A percentile compares a stretch with the other conserved stretches of the same genome.
Conservation (phyloP, 2,113 vertebrate species). For the Cichladusa arquata region DNA sequence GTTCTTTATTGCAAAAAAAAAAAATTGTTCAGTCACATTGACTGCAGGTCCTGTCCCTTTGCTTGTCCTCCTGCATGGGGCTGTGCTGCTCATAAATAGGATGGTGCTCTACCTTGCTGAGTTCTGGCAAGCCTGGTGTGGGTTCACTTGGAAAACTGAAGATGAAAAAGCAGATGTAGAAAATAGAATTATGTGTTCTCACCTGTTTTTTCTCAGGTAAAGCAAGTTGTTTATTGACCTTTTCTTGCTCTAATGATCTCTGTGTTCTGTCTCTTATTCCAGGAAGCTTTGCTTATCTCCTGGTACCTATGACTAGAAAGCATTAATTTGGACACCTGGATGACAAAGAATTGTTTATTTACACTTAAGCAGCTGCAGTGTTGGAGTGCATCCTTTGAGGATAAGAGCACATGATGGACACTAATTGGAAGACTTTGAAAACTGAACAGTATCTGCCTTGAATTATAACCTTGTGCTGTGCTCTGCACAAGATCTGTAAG, state of each 20-base stretch:
- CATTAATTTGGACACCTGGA: background rate
- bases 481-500: background rate
- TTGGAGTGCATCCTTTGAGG: background rate
- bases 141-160: background rate
- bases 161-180: background rate
- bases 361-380: background rate
- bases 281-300: background rate
- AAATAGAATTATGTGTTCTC: background rate
- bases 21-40: background rate
- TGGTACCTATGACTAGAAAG: background rate
- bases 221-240: slow-evolving; percentile 4
- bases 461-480: background rate
- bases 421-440: slow-evolving; percentile 25
- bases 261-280: background rate
- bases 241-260: background rate
- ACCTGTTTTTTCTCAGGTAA: background rate
- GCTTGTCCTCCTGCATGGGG: background rate
- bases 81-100: background rate
- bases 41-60: background rate
- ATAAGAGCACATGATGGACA: slow-evolving; percentile 13
- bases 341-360: slow-evolving; percentile 26
- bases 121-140: background rate
- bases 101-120: background rate
- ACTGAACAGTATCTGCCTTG: background rate
- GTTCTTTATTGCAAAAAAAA: background rate